Conservation (phyloP, 2,797 vertebrate genomes). For the Allobates femoralis region DNA sequence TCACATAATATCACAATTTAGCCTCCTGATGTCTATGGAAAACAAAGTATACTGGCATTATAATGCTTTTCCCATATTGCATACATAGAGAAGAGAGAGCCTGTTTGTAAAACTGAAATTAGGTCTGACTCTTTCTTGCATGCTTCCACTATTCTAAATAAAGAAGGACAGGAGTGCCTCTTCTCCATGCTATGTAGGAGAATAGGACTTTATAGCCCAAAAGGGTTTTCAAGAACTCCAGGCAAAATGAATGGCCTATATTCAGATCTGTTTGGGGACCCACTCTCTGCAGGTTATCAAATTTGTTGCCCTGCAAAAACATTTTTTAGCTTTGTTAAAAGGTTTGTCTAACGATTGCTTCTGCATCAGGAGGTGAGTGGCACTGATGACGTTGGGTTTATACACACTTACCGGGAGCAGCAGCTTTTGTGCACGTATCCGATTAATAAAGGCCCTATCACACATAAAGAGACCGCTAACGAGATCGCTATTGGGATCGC, state of each 20-base stretch:
- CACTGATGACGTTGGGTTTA: too few species aligned
- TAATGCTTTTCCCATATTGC: neutral
- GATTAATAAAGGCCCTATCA: too few species aligned
- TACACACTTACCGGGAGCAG: too few species aligned
- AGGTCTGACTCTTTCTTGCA: neutral
- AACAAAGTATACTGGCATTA: neutral
- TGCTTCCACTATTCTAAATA: neutral
- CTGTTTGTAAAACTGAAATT: neutral
- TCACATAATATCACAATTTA: neutral
- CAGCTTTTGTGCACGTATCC: too few species aligned
- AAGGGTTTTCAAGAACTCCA: neutral
- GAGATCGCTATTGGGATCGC: too few species aligned
- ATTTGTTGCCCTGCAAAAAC: too few species aligned
- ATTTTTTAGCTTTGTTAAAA: too few species aligned
- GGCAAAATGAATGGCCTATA: neutral
- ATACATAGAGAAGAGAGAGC: neutral
- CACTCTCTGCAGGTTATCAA: too few species aligned
- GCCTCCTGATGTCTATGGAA: neutral
- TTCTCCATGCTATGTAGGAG: neutral
- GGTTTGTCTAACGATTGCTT: too few species aligned
- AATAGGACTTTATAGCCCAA: neutral
- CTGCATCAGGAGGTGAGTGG: too few species aligned
- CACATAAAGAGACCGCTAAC: too few species aligned
- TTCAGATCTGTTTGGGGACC: too few species aligned
- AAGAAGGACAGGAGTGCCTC: neutral